These are phyloP conservation scores for Osmerus mordax DNA, from an alignment of 2,113 vertebrate genomes.

Conservation along the genomic window DNA sequence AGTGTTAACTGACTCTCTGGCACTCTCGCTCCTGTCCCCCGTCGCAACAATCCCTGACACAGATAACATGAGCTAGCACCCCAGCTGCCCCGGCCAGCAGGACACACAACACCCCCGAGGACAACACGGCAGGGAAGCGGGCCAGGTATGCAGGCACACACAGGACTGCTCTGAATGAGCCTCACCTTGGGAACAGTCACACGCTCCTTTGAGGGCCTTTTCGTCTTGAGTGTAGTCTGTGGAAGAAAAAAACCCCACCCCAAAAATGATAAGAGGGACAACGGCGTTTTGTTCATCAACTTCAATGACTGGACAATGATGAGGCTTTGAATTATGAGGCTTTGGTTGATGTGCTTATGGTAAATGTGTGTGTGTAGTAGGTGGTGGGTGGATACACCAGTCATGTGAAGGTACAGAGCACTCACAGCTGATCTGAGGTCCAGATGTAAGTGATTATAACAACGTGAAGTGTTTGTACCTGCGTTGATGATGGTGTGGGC, in stretches of 20 bases:
- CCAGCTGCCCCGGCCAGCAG: neutral
- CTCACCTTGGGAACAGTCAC: conserved; percentile 90
- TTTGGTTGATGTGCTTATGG: neutral
- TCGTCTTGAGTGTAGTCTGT: conserved; percentile 95
- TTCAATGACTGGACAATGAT: neutral
- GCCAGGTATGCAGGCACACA: neutral
- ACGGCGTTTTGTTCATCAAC: no score
- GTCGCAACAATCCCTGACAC: neutral
- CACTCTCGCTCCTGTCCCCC: neutral
- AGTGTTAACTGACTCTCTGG: neutral
- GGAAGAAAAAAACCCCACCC: conserved; percentile 23
- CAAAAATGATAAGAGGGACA: no score
- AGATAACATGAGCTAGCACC: conserved; percentile 6
- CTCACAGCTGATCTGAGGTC: neutral
- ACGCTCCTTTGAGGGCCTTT: conserved; percentile 88
- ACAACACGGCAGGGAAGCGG: neutral
- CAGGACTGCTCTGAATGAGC: conserved; percentile 13
- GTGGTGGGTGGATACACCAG: no score
- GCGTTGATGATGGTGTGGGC: conserved; percentile 70
- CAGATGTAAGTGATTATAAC: no score
- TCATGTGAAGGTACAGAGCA: neutral
- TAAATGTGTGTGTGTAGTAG: neutral
- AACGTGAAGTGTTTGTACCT: conserved; percentile 63
- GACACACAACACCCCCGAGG: conserved; percentile 15
- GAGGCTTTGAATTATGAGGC: neutral